Evolutionary conservation across 2,888 invertebrate genomes (phyloP).

Genomic region (Serripes groenlandicus): DNA sequence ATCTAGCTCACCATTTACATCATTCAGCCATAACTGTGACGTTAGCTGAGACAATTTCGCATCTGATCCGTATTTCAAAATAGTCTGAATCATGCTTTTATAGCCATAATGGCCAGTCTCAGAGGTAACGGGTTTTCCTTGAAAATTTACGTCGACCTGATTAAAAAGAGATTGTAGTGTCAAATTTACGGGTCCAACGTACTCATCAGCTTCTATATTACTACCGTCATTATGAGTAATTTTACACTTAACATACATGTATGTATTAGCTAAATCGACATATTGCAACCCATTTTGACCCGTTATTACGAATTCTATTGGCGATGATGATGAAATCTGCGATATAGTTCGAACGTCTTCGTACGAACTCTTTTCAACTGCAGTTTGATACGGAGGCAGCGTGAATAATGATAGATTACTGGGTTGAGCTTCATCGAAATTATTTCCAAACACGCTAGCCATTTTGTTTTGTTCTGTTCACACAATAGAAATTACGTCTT

Average conservation of each 20-base stretch:
- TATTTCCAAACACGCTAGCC: background rate
- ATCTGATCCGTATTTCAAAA: constrained; percentile 37
- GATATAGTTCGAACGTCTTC: constrained; percentile 24
- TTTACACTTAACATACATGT: constrained; percentile 37
- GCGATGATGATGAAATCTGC: constrained; percentile 20
- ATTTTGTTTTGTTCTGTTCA: no score
- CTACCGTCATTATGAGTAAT: constrained; percentile 34
- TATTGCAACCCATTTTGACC: constrained; percentile 29
- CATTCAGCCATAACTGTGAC: constrained; percentile 34
- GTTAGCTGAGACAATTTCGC: constrained; percentile 25
- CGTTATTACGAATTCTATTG: constrained; percentile 33
- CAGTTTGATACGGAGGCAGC: constrained; percentile 22
- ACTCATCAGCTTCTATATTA: constrained; percentile 27
- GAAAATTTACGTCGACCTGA: constrained; percentile 48
- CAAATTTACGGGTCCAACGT: constrained; percentile 46
- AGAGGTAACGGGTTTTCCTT: constrained; percentile 34
- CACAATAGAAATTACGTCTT: background rate
- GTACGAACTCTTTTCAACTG: constrained; percentile 31
- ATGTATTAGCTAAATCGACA: constrained; percentile 30
- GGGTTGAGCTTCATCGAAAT: constrained; percentile 25
- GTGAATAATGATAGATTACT: constrained; percentile 22
- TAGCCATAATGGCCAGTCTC: constrained; percentile 40
- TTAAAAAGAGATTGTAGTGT: constrained; percentile 36
- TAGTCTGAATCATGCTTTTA: constrained; percentile 34
- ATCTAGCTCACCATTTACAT: constrained; percentile 33